phyloP scores from a whole-genome alignment of 2,113 vertebrate species.

The Puntigrus tetrazona region DNA sequence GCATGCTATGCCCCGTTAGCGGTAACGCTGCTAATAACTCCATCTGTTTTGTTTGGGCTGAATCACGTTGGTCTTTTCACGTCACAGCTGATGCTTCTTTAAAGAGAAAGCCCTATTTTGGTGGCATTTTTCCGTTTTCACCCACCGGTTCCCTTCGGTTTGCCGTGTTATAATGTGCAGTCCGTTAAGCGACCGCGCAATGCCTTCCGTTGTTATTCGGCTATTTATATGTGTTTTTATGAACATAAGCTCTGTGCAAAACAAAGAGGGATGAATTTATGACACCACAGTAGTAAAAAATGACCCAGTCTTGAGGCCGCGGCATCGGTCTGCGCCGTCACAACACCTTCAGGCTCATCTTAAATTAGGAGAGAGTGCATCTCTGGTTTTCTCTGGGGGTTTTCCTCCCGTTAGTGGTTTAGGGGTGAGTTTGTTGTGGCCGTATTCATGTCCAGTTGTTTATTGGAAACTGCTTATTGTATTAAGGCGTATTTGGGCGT shows the following conservation, averaged over 20 bases:
- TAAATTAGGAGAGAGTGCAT: conserved; percentile 5
- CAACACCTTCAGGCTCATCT: conserved; percentile 21
- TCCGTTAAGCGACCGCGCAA: not conserved
- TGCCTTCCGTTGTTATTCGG: conserved; percentile 31
- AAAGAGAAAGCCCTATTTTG: conserved; percentile 4
- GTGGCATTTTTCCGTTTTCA: conserved; percentile 13
- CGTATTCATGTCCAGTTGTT: conserved; percentile 1
- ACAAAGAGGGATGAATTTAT: conserved; percentile 55
- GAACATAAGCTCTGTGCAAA: conserved; percentile 37
- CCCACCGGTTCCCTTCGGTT: conserved; percentile 17
- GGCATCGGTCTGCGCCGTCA: conserved; percentile 3
- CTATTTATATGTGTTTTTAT: conserved; percentile 46
- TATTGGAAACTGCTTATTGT: not conserved
- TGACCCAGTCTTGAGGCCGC: not conserved
- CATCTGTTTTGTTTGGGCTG: not conserved
- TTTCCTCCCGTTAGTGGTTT: not conserved
- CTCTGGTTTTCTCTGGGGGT: not conserved
- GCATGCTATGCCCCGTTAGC: not conserved
- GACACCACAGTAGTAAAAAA: conserved; percentile 59
- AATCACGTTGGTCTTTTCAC: not conserved
- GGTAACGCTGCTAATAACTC: not conserved
- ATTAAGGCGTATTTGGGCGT: not conserved
- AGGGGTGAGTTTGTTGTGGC: not conserved
- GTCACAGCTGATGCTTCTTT: not conserved
- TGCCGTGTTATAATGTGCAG: conserved; percentile 3